Base-by-base conservation (phyloP, 2,113 vertebrate species). In the Jacana jacana region DNA sequence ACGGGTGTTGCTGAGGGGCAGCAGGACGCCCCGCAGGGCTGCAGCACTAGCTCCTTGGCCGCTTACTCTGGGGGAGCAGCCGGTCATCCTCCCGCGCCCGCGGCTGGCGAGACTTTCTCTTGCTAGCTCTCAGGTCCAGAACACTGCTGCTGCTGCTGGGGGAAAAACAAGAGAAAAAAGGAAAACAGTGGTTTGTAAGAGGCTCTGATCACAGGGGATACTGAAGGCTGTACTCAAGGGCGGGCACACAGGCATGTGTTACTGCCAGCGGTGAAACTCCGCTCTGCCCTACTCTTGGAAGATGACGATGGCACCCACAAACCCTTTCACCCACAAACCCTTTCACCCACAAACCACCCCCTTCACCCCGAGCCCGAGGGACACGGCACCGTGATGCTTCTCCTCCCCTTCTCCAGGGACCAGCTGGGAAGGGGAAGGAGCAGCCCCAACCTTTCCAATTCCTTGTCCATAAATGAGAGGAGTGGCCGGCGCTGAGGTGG, bases 31-130 rank as follows among this genome's bases (percentile, higher is more conserved):
- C n/a, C 24, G 2, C 31, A 1, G 1, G 10, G 5, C 58, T 5
- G 60, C 85, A 49, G 75, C 84, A 0, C 66, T 97, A 98, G 49
- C 93, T 97, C 86, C 75, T 97, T 84, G 93, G 98, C 20, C 97
- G 40, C 78, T 98, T 98, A 11, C 81, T 97, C 81, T 54, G 90
- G 25, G 97, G 96, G 14, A 92, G 22, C 4, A 2, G 63, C 16
- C 37, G 52, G 0, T 35, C 17, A 1, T 4, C 33, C 23, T 30
- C 89, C 0, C 25, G 37, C 9, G 11, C 1, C 4, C 11, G 80
- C 4, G 39, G 27, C 23, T 6, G 68, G 8, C 8, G 40, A 7
- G 18, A 35, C 88, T 55, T 96, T 81, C 96, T 88, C 37, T 81
- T 97, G 46, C 2, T 86, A 37, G 28, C 51, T 49, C 93, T 28